Evolutionary conservation across 2,113 vertebrate species (phyloP), one percentile per base, ranked within the genome.

Genomic region (Eretmochelys imbricata): DNA sequence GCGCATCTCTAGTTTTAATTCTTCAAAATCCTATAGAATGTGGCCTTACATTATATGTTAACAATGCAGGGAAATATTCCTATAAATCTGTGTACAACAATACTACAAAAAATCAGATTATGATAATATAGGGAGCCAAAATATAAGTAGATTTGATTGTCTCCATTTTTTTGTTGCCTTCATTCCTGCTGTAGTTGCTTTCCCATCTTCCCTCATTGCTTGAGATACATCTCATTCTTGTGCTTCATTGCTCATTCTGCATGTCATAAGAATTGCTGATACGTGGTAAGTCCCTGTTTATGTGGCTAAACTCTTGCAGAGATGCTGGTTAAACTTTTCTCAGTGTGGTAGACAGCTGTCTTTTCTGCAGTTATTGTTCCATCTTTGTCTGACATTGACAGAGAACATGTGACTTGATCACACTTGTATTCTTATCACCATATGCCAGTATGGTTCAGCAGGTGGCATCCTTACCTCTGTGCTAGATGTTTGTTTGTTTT

Each of bases 161-260:
- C 5, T 8, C 1, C 38, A 12, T 27, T 48, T 95, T n/a, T 10
- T 29, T 79, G 72, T 83, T 80, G 20, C n/a, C 29, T 87, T 42
- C n/a, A 49, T 93, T 87, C 48, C 69, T 82, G 10, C 38, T 90
- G 25, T 90, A 5, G 82, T 96, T 94, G 16, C 82, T 89, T 91
- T 83, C 84, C 48, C n/a, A 88, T 84, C 20, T 87, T 95, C 69
- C 84, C 85, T 38, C 20, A 22, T 72, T 38, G 65, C 35, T 72
- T 82, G 53, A 89, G 82, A 65, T 16, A 0, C 22, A 11, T 89
- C 85, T 93, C 95, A 31, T 48, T 85, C n/a, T 82, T 0, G 0
- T 50, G 2, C 4, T 5, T 57, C 84, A 82, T 49, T 84, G 35
- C 38, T 85, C 4, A 27, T 78, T 25, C 24, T 42, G 29, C 72